Conservation (phyloP, 2,797 vertebrate species). For the Rhodeus uyekii region DNA sequence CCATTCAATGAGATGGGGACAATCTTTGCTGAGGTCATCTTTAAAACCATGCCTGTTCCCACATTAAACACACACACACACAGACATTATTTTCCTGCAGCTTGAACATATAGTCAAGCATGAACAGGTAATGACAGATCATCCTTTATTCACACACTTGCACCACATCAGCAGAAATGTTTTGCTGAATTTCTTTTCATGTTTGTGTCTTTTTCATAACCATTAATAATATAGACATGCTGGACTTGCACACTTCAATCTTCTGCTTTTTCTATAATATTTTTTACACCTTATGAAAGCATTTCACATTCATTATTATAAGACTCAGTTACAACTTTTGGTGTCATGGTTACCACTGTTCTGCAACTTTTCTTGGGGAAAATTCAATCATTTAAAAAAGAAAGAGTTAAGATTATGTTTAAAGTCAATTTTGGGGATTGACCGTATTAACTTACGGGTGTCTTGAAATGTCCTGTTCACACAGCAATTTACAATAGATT, state of each 20-base stretch:
- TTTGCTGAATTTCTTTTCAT: slow-evolving; percentile 66
- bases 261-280: not conserved
- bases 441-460: too few relatives aligned
- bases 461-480: too few relatives aligned
- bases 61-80: slow-evolving; percentile 23
- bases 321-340: not conserved
- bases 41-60: slow-evolving; percentile 36
- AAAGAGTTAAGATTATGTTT: too few relatives aligned
- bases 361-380: not conserved
- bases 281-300: not conserved
- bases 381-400: not conserved
- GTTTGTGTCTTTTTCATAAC: slow-evolving; percentile 45
- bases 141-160: slow-evolving; percentile 58
- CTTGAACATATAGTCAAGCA: slow-evolving; percentile 51
- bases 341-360: not conserved
- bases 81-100: slow-evolving; percentile 3
- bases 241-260: not conserved
- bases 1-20: slow-evolving; percentile 25
- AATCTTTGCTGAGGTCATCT: slow-evolving; percentile 45
- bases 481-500: too few relatives aligned
- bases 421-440: too few relatives aligned
- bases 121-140: slow-evolving; percentile 50
- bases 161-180: slow-evolving; percentile 72
- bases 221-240: slow-evolving; percentile 14
- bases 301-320: not conserved